Evolutionary conservation across 2,113 vertebrate genomes (phyloP).

Genomic region (Formicarius rufipectus): DNA sequence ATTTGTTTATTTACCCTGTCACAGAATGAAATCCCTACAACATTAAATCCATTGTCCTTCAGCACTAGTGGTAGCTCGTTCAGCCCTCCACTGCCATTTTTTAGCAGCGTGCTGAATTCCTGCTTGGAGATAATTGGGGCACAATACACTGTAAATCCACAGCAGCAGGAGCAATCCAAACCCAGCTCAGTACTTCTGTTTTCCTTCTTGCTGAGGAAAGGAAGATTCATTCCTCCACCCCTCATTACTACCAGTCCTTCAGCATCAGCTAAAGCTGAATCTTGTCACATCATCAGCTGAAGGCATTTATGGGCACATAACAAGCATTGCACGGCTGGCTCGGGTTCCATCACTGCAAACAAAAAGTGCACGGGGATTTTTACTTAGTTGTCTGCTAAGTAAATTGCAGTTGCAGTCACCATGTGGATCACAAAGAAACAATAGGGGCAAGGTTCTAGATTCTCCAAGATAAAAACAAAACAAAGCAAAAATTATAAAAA

Average conservation of each 20-base stretch:
- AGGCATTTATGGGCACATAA: not conserved
- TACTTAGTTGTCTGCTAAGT: not conserved
- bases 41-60: not conserved
- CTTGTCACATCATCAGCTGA: not conserved
- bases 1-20: constrained; percentile 27
- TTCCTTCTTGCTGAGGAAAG: not conserved
- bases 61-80: not conserved
- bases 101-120: not conserved
- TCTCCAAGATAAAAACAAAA: not conserved
- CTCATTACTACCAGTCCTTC: not conserved
- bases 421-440: not conserved
- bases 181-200: not conserved
- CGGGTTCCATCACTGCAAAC: not conserved
- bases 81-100: not conserved
- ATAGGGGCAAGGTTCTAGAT: not conserved
- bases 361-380: not conserved
- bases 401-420: not conserved
- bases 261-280: not conserved
- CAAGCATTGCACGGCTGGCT: fast-evolving
- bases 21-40: not conserved
- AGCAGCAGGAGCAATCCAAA: not conserved
- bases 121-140: not conserved
- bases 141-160: not conserved
- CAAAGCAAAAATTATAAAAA: not conserved
- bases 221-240: not conserved